phyloP scores from a whole-genome alignment of 2,888 invertebrate genomes.

The Luperina nickerlii region DNA sequence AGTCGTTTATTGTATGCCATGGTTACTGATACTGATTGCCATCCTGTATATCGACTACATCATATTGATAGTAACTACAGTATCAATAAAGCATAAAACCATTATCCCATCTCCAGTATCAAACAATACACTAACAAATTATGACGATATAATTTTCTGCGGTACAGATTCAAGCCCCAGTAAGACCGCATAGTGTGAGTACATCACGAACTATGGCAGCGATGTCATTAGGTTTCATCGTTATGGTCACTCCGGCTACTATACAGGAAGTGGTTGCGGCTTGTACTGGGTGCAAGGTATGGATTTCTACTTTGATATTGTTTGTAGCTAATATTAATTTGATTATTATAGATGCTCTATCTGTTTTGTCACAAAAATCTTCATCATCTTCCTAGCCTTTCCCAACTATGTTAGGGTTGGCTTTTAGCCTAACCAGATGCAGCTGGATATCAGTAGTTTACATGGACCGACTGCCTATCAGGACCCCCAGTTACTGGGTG shows the following conservation, averaged over 20 bases:
- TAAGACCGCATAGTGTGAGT: constrained; percentile 93
- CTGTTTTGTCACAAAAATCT: neutral
- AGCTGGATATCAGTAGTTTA: neutral
- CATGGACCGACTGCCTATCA: neutral
- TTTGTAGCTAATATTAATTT: constrained; percentile 1
- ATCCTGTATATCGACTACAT: neutral
- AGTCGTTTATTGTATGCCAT: neutral
- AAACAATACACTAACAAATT: constrained; percentile 16
- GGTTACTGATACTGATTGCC: neutral
- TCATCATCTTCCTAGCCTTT: too few relatives aligned
- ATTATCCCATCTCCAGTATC: neutral
- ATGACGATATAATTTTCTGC: constrained; percentile 30
- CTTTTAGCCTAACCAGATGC: neutral
- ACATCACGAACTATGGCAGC: constrained; percentile 97
- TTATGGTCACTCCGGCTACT: constrained; percentile 97
- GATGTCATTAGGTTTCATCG: constrained; percentile 97
- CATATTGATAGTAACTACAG: neutral
- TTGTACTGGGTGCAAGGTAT: constrained; percentile 95
- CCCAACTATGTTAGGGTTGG: neutral
- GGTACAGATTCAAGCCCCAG: constrained; percentile 84
- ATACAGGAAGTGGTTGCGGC: constrained; percentile 97
- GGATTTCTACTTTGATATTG: constrained; percentile 40
- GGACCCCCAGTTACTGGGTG: neutral
- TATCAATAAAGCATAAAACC: neutral
- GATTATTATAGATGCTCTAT: neutral